Conservation (phyloP, 1,140 invertebrate species). For the Melitaea cinxia region DNA sequence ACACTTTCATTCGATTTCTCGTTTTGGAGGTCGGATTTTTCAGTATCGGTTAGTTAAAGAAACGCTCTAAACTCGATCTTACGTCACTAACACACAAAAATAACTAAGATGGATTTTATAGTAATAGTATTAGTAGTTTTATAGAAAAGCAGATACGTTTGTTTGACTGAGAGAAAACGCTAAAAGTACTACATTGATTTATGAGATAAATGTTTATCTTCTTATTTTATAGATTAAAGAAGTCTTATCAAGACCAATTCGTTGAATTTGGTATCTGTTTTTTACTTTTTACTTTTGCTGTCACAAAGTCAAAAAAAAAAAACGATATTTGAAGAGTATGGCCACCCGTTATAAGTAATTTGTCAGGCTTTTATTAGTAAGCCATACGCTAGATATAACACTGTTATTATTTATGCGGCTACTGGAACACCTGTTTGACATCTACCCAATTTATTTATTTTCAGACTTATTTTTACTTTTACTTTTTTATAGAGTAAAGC, state of each 20-base stretch:
- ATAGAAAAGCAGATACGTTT: not conserved
- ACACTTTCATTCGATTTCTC: conserved; percentile 22
- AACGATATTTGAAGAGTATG: too few species aligned
- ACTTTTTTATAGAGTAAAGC: too few species aligned
- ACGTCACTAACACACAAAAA: not conserved
- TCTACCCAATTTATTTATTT: too few species aligned
- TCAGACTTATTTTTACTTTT: too few species aligned
- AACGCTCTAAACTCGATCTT: not conserved
- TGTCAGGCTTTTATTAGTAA: too few species aligned
- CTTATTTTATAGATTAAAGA: not conserved
- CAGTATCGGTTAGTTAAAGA: not conserved
- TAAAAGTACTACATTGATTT: not conserved
- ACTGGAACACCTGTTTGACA: too few species aligned
- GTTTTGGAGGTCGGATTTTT: conserved; percentile 13
- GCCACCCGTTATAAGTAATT: too few species aligned
- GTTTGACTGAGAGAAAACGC: not conserved
- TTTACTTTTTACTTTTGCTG: too few species aligned
- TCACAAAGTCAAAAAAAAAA: too few species aligned
- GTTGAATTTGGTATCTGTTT: too few species aligned
- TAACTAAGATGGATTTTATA: not conserved
- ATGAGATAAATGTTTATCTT: not conserved
- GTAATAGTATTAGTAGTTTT: not conserved
- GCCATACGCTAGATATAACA: too few species aligned
- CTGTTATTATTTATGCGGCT: too few species aligned
- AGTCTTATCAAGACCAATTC: not conserved